phyloP scores from a whole-genome alignment of 2,888 invertebrate genomes.

The Drepana falcataria region DNA sequence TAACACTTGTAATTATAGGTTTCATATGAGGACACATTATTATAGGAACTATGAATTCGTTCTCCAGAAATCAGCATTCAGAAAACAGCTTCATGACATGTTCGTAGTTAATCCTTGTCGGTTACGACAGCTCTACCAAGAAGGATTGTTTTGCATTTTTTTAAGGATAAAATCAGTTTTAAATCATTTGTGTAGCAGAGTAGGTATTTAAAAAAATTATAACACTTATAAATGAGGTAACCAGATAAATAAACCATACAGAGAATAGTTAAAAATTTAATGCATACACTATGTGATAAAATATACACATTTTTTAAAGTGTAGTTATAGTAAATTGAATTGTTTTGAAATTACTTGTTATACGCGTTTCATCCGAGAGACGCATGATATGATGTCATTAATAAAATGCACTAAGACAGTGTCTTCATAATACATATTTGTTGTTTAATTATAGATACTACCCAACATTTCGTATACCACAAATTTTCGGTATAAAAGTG shows the following conservation, averaged over 20 bases:
- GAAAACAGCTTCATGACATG: too few relatives aligned
- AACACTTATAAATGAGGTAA: conserved; percentile 15
- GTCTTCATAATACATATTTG: conserved; percentile 44
- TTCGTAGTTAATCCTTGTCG: too few relatives aligned
- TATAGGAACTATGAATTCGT: too few relatives aligned
- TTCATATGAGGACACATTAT: too few relatives aligned
- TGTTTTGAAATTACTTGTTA: conserved; percentile 60
- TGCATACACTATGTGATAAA: conserved; percentile 69
- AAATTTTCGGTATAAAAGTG: too few relatives aligned
- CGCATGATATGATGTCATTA: conserved; percentile 47
- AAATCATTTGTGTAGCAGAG: conserved; percentile 5
- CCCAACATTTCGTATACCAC: too few relatives aligned
- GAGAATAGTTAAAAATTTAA: conserved; percentile 26
- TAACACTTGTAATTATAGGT: too few relatives aligned
- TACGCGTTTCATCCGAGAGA: conserved; percentile 45
- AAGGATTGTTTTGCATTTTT: too few relatives aligned
- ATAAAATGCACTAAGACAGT: conserved; percentile 70
- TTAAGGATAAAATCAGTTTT: too few relatives aligned
- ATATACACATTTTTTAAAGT: conserved; percentile 72
- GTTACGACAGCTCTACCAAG: too few relatives aligned
- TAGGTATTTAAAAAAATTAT: conserved; percentile 22
- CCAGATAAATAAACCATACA: conserved; percentile 21
- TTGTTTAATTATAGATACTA: conserved; percentile 36
- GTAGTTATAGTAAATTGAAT: conserved; percentile 54
- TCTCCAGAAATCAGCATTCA: too few relatives aligned